Evolutionary conservation across 2,797 vertebrate species (phyloP), one percentile per base, ranked within the genome.

Genomic region (Carapus acus): DNA sequence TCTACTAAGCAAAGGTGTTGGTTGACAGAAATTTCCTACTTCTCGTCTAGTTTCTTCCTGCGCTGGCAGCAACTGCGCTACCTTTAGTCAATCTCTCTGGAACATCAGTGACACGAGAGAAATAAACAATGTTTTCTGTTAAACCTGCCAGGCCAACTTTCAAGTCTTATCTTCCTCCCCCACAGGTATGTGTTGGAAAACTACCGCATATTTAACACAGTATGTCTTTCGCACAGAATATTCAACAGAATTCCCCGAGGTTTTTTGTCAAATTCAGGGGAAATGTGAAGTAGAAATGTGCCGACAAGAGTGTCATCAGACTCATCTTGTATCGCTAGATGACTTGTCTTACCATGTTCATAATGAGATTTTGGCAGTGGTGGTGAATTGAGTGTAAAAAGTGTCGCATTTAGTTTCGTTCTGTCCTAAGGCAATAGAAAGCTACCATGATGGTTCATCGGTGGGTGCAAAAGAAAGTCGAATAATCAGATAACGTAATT

Each of bases 161-260:
- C 86, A 92, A 83, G 77, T 91, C 88, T 31, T 97, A 97, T 76
- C 92, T 97, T 43, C 88, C 93, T 45, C 90, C 93, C 39, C 72
- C 87, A n/a, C 93, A 93, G 91, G 93, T 94, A 83, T 72, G 83
- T 51, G 2, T 58, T 40, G 36, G 4, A 3, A 23, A 18, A 1
- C 17, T 24, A 4, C 7, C 14, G 8, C 36, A 36, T 8, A 16
- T 8, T 40, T 8, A 3, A 3, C 2, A 33, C 27, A 1, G 24
- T 16, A 4, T 16, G 7, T 3, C 11, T 4, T n/a, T 14, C 19
- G 14, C 20, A n/a, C 42, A 4, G 14, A 17, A 6, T 40, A 2
- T 13, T 34, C 15, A 7, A 2, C 20, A 40, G 8, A 27, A 34
- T 31, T 47, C 1, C 36, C 43, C 33, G 1, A 37, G 17, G 8